Evolutionary conservation across 2,888 invertebrate genomes (phyloP), one percentile per base, ranked within the genome.

Genomic region (Lysandra bellargus): DNA sequence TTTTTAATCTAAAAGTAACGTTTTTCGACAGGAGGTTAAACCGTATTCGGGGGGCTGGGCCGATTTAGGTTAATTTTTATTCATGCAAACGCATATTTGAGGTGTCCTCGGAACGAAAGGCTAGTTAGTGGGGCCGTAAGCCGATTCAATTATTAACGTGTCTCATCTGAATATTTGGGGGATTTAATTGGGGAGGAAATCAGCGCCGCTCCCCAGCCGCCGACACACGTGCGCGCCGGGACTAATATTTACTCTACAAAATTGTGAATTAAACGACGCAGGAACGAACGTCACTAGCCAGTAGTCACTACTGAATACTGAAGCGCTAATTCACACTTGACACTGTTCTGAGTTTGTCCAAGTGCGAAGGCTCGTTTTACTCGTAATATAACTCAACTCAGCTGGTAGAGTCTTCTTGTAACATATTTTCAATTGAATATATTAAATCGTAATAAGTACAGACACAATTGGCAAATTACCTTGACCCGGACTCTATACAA

Each of bases 131-230:
- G 69, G 14, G 69, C 33, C 17, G 69, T 69, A 33, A 69, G 33
- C 14, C 30, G 64, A 64, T 64, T 64, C 64, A 64, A 12, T 64
- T 30, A 64, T 23, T 64, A 64, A 69, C 69, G 69, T 37, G 69
- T 69, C 69, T 69, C 69, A 69, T 69, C 33, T 69, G 69, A 69
- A 69, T 57, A 57, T 69, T 69, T 69, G 33, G 33, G 69, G 69
- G 14, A 69, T 33, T 69, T 69, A 69, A 69, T 69, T 69, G 69
- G 33, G 33, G 14, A 33, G 69, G 14, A 33, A 33, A 69, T 69
- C 30, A 30, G 64, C 64, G 64, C 30, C 23, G 3, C 23, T 23
- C 9, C 33, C 3, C 14, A 5, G 14, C 69, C 69, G 33, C 23
- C 0, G 4, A 57, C 9, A 61, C 61, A 61, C 61, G 61, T 61